Evolutionary conservation across 2,113 vertebrate genomes (phyloP), one percentile per base, ranked within the genome.

Genomic region (Fulica atra): DNA sequence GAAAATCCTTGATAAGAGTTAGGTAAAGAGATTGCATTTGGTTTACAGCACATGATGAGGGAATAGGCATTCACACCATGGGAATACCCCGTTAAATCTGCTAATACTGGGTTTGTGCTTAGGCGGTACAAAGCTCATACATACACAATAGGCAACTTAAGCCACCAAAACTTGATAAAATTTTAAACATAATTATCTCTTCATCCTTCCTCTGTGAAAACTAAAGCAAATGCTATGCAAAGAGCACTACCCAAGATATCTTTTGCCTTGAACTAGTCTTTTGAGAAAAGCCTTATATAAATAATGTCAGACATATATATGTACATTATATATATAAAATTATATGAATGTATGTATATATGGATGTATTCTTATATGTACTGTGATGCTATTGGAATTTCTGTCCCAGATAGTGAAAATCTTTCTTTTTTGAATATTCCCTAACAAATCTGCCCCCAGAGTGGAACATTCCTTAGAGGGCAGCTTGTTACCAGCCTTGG

Each of bases 61-160:
- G 40, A 77, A 8, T 20, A 29, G 17, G 18, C 46, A 48, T 61
- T 91, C 60, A 70, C 16, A 35, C 42, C 60, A 64, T 26, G n/a
- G 33, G 61, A 91, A 95, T 81, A 84, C 83, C 61, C 77, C 33
- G 42, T 74, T 88, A 83, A 63, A 73, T 73, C 51, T 88, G 4
- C 80, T 70, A 80, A 63, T 11, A 33, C 28, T 38, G 60, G 50
- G 17, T 89, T 94, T 72, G 44, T 42, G 29, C 76, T 81, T 74
- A 42, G 0, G 1, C 42, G 40, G 28, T 56, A 29, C 56, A 74
- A 64, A 0, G 14, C 36, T 73, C 50, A 86, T 12, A 16, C 18
- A 46, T 46, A 84, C n/a, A 44, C 42, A 74, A 77, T 70, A 88
- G 17, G 31, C 21, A 93, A 48, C n/a, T 76, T 48, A 82, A 86